Base-by-base conservation (phyloP, 1,140 invertebrate genomes). In the Chlorops oryzae region DNA sequence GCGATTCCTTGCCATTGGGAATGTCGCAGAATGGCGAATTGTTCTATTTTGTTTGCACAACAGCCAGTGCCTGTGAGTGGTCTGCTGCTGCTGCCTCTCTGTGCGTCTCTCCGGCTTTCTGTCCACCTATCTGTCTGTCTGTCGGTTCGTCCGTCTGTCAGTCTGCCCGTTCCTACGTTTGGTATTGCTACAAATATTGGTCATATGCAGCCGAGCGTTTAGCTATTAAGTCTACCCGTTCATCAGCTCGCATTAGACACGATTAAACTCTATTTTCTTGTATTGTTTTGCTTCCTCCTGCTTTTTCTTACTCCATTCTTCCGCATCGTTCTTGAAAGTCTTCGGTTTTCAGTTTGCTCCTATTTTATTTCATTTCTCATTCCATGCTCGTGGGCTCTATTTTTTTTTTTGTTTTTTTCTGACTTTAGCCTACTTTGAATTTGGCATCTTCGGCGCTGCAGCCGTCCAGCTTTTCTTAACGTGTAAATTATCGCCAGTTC, bases 401-500 rank as follows among this genome's bases (percentile, higher is more conserved):
- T 56, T 47, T 52, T 43, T 44, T 61, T 59, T 51, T 59, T 62
- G 54, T 57, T 56, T 51, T 44, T 51, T 61, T 37, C 37, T 62
- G 58, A 52, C 57, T 55, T 62, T 43, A 20, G 54, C 47, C n/a
- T 24, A 21, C 23, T 20, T 20, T 18, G 15, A n/a, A 12, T 9
- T 24, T 24, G 10, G 4, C 7, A n/a, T 51, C 23, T 43, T 49
- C 48, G 55, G 54, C 55, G 54, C 54, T 52, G 44, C 53, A 47
- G 53, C 53, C 51, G 46, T 61, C 50, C 25, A 50, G 51, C 51
- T 57, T 51, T 59, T 52, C 57, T 53, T 63, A 56, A 58, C 61
- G 63, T 65, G 56, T 53, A 62, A 65, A 59, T 58, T 65, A 64
- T 62, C 46, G 52, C 48, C 57, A 48, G 53, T 46, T 58, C 59